A percentile compares a stretch with the other conserved stretches of the same genome.
Evolutionary conservation across 2,113 vertebrate genomes (phyloP).

Genomic region (Prinia subflava): DNA sequence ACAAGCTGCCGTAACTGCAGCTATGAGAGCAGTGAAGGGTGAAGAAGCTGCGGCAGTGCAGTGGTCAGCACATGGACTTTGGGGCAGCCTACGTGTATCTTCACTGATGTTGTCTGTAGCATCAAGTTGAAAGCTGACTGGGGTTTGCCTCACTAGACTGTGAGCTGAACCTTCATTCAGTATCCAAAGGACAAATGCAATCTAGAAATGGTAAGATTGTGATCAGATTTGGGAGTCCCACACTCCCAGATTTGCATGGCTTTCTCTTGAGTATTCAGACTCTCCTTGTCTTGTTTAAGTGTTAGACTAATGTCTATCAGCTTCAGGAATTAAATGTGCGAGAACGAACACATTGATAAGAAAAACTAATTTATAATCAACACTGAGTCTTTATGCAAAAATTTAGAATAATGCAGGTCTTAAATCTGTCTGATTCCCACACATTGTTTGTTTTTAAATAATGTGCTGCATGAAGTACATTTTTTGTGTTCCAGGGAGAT

Average conservation of each 20-base stretch:
- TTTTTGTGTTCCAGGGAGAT: slow-evolving; percentile 21
- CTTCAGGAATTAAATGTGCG: slow-evolving; percentile 54
- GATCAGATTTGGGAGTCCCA: slow-evolving; percentile 1
- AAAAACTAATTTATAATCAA: slow-evolving; percentile 63
- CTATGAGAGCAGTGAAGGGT: neutral
- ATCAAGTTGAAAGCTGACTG: neutral
- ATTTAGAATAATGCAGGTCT: slow-evolving; percentile 58
- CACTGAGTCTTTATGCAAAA: slow-evolving; percentile 50
- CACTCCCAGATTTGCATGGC: slow-evolving; percentile 13
- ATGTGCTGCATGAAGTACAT: slow-evolving; percentile 23
- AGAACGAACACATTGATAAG: slow-evolving; percentile 64
- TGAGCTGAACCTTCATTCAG: neutral
- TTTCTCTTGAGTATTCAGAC: slow-evolving; percentile 39
- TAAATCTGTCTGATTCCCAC: slow-evolving; percentile 55
- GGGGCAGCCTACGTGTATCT: neutral
- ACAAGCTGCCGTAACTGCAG: neutral
- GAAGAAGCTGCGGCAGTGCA: neutral
- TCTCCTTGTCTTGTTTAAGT: slow-evolving; percentile 55
- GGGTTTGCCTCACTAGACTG: neutral
- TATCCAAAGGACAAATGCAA: neutral
- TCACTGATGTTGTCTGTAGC: neutral
- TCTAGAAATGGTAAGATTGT: neutral
- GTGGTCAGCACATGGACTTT: neutral
- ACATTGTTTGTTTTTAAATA: slow-evolving; percentile 52
- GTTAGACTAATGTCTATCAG: slow-evolving; percentile 63